A percentile compares a stretch with the other conserved stretches of the same genome.
phyloP scores from a whole-genome alignment of 2,113 vertebrate species.

The Hyperoodon ampullatus region DNA sequence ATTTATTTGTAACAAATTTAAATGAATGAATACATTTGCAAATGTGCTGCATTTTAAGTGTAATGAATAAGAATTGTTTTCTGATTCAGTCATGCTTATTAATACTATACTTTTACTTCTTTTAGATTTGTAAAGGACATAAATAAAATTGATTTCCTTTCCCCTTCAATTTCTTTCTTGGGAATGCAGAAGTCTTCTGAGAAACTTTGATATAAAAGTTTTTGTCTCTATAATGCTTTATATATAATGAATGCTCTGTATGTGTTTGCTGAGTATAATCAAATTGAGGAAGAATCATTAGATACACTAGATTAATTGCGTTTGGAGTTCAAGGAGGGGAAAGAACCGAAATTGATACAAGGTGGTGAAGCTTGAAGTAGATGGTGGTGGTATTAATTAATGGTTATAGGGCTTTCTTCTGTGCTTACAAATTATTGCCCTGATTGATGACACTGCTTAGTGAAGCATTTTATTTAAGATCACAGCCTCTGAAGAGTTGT shows the following conservation, averaged over 20 bases:
- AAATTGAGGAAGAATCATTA: not conserved
- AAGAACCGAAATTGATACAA: conserved; percentile 37
- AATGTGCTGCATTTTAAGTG: not conserved
- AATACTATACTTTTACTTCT: not conserved
- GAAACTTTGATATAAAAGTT: conserved; percentile 23
- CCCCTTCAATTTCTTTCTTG: not conserved
- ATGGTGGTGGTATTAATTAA: not conserved
- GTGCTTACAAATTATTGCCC: not conserved
- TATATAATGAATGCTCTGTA: not conserved
- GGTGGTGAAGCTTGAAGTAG: not conserved
- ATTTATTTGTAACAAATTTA: not conserved
- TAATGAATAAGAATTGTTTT: conserved; percentile 42
- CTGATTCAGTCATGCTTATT: not conserved
- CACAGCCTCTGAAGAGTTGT: not conserved
- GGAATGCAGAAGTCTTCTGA: not conserved
- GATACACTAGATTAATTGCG: conserved; percentile 27
- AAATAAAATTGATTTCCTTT: conserved; percentile 33
- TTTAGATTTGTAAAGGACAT: conserved; percentile 11
- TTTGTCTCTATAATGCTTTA: not conserved
- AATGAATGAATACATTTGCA: conserved; percentile 10
- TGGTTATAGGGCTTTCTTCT: not conserved
- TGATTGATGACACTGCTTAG: not conserved
- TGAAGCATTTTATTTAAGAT: conserved; percentile 42
- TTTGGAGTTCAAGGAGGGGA: not conserved
- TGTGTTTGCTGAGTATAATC: conserved; percentile 12